Evolutionary conservation across 2,888 invertebrate species (phyloP).

Genomic region (Sphaeridia pumilis): DNA sequence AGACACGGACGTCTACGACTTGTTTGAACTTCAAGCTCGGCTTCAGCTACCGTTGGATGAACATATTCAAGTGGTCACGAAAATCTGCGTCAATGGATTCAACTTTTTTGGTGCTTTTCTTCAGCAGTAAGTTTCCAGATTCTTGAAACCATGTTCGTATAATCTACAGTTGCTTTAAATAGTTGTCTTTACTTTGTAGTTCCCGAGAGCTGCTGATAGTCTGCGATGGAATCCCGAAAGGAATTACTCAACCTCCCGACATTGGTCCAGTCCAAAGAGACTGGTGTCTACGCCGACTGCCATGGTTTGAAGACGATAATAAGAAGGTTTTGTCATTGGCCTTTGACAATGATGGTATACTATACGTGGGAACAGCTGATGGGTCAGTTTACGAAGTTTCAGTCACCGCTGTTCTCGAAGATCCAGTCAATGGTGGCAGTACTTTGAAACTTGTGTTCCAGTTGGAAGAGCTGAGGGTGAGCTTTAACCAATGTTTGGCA

Average conservation of each 20-base stretch:
- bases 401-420: slow-evolving; percentile 15
- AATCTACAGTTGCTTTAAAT: too few species aligned
- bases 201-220: slow-evolving; percentile 27
- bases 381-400: slow-evolving; percentile 31
- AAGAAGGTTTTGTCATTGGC: slow-evolving; percentile 28
- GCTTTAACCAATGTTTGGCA: too few species aligned
- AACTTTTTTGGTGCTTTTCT: slow-evolving; percentile 31
- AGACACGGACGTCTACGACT: slow-evolving; percentile 8
- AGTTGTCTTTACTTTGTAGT: slow-evolving; percentile 18
- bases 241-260: slow-evolving; percentile 2
- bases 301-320: slow-evolving; percentile 31
- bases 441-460: slow-evolving; percentile 21
- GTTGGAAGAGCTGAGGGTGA: slow-evolving; percentile 20
- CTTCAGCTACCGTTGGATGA: slow-evolving; percentile 16
- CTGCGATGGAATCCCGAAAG: slow-evolving; percentile 25
- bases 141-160: not conserved
- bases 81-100: slow-evolving; percentile 23
- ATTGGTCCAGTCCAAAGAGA: slow-evolving; percentile 12
- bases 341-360: slow-evolving; percentile 31
- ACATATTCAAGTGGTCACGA: slow-evolving; percentile 17
- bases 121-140: slow-evolving; percentile 20
- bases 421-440: slow-evolving; percentile 3
- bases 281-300: slow-evolving; percentile 28
- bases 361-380: slow-evolving; percentile 32
- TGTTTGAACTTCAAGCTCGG: slow-evolving; percentile 17